Evolutionary conservation across 1,140 invertebrate species (phyloP), one percentile per base, ranked within the genome.

Genomic region (Cotesia chilonis): DNA sequence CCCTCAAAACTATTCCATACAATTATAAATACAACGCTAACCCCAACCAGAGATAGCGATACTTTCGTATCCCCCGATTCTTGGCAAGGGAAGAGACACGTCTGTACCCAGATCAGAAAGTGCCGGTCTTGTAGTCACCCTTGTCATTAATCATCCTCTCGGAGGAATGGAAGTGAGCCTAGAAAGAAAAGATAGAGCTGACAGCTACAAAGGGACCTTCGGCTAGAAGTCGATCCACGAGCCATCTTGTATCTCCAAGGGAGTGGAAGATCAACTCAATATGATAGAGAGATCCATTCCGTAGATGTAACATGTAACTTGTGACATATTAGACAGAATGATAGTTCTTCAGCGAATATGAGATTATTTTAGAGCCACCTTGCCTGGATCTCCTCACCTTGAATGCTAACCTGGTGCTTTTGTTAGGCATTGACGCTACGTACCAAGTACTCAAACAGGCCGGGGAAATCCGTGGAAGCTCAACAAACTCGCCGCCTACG

Each of bases 361-460:
- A 28, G 28, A 28, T 28, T 28, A 3, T 28, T 28, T 28, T 28
- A 28, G 28, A 28, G 28, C 28, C 28, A 28, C 28, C 28, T 28
- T 65, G 55, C 55, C 47, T 75, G 38, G 38, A 17, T 17, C 17
- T 17, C 17, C 17, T 17, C 17, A 17, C 17, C 17, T 17, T 17
- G 17, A 17, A 17, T 17, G 17, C 17, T 17, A 69, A 63, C 55
- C 47, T 75, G 38, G 38, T 75, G 9, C 67, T 77, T 75, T 76
- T 79, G 84, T 75, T 86, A 86, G 93, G 94, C 89, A 92, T 95
- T 88, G 95, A 96, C 90, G 92, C 93, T 87, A 95, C 94, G 83
- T 96, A 96, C 89, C 94, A 95, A 89, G 94, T 96, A 83, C 90
- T 97, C 89, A 96, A 96, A 90, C 93, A 95, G 87, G 95, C 94